Evolutionary conservation across 2,888 invertebrate species (phyloP), one percentile per base, ranked within the genome.

Genomic region (Brassicogethes aeneus): DNA sequence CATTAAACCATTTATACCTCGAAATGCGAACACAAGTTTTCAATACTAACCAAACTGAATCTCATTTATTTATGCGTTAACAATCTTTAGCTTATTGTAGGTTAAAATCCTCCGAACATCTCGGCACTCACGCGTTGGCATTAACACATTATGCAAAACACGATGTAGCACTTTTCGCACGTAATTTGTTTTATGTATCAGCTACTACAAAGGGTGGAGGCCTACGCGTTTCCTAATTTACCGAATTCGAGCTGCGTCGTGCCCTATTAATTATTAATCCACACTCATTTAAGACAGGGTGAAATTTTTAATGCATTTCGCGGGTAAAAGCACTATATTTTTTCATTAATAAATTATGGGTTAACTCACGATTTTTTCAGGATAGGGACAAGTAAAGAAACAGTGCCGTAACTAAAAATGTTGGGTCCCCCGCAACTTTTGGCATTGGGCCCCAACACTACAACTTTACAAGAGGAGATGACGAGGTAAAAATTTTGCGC

Each of bases 91-190:
- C 39, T 40, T 44, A 37, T 43, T 46, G 44, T 46, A 46, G 45
- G 43, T 45, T 45, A 45, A 49, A 51, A 51, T 51, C 51, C 48
- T 34, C 42, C 40, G 42, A 33, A 41, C 36, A 37, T 41, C 41
- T 43, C 45, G 40, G 43, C 46, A 46, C 46, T 46, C 51, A 51
- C 51, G 51, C 40, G 43, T 46, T 31, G 40, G 51, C 42, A 51
- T 49, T 51, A 49, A 41, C 48, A 39, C 35, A 41, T 45, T 48
- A 50, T 41, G 37, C 41, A 36, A 36, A 50, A 55, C 52, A 53
- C 52, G 53, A 43, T 47, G 50, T 47, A 51, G 53, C 53, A 55
- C 53, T 55, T 51, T 50, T 52, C 48, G 30, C 17, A 17, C 48
- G 47, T 51, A 52, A 49, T 53, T 51, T 53, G 43, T 40, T 51